Evolutionary conservation across 1,140 invertebrate species (phyloP).

Genomic region (Drosophila arizonae): DNA sequence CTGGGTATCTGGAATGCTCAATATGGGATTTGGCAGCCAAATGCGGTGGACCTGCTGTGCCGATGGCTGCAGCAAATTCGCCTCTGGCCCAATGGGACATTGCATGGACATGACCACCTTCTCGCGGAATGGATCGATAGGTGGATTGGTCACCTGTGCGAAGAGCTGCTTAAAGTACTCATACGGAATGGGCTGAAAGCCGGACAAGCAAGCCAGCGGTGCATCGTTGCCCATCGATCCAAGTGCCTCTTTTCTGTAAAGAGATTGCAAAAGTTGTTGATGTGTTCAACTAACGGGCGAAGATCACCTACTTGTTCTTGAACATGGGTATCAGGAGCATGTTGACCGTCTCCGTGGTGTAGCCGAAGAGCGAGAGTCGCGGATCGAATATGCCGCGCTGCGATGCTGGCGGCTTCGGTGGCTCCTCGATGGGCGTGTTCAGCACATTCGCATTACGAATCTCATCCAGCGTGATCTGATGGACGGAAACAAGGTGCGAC

Average conservation of each 20-base stretch:
- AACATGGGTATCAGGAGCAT: slow-evolving; percentile 98
- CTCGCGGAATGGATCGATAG: slow-evolving; percentile 99
- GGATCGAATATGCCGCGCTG: slow-evolving; percentile 89
- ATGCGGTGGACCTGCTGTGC: slow-evolving; percentile 95
- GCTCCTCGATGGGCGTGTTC: slow-evolving; percentile 81
- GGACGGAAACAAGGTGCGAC: not conserved
- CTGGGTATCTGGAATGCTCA: slow-evolving; percentile 95
- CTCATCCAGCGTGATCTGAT: slow-evolving; percentile 85
- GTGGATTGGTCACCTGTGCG: slow-evolving; percentile 99
- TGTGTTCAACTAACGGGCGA: not conserved
- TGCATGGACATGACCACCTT: slow-evolving; percentile 99
- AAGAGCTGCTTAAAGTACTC: slow-evolving; percentile 99
- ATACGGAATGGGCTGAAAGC: slow-evolving; percentile 96
- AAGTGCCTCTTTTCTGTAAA: slow-evolving; percentile 96
- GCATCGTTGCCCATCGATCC: slow-evolving; percentile 99
- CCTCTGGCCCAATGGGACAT: slow-evolving; percentile 95
- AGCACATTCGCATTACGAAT: slow-evolving; percentile 83
- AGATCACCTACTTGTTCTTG: slow-evolving; percentile 87
- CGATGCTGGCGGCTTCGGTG: slow-evolving; percentile 65
- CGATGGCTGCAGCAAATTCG: slow-evolving; percentile 96
- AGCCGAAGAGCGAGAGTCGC: slow-evolving; percentile 94
- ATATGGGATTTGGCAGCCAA: slow-evolving; percentile 96
- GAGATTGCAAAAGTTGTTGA: not conserved
- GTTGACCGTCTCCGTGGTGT: slow-evolving; percentile 97
- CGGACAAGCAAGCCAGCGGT: slow-evolving; percentile 96